A percentile compares a stretch with the other conserved stretches of the same genome.
Evolutionary conservation across 2,113 vertebrate species (phyloP).

Genomic region (Alces alces): DNA sequence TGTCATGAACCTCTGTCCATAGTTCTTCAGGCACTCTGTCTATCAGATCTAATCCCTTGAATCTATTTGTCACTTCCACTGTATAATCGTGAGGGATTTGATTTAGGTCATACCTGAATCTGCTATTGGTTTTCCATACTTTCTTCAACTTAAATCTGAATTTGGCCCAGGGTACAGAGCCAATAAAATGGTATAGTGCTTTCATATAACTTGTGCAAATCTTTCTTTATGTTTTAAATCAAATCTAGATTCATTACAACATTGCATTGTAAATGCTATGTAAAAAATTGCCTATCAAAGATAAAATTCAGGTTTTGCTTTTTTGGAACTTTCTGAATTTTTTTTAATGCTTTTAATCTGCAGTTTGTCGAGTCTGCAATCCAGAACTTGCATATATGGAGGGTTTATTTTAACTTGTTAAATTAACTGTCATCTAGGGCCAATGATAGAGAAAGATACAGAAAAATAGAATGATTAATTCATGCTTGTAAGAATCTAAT

Average conservation of each 20-base stretch:
- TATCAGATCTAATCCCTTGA: background rate
- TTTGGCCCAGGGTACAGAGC: background rate
- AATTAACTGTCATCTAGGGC: background rate
- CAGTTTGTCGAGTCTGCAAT: background rate
- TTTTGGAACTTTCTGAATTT: background rate
- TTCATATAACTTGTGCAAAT: background rate
- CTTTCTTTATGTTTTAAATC: background rate
- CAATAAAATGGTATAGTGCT: background rate
- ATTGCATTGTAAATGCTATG: background rate
- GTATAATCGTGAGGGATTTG: background rate
- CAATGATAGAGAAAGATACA: background rate
- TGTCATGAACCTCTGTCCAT: background rate
- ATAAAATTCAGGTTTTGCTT: background rate
- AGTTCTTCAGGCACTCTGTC: background rate
- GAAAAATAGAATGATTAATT: background rate
- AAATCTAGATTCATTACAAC: background rate
- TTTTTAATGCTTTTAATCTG: background rate
- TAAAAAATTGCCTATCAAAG: background rate
- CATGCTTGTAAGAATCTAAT: background rate
- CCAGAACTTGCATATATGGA: background rate
- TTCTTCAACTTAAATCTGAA: background rate
- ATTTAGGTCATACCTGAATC: background rate
- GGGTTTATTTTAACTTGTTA: background rate
- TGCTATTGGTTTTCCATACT: background rate
- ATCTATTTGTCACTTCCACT: background rate